Percentiles rank a stretch among this genome's conserved stretches.
phyloP scores from a whole-genome alignment of 2,113 vertebrate species.

The Scomber colias region DNA sequence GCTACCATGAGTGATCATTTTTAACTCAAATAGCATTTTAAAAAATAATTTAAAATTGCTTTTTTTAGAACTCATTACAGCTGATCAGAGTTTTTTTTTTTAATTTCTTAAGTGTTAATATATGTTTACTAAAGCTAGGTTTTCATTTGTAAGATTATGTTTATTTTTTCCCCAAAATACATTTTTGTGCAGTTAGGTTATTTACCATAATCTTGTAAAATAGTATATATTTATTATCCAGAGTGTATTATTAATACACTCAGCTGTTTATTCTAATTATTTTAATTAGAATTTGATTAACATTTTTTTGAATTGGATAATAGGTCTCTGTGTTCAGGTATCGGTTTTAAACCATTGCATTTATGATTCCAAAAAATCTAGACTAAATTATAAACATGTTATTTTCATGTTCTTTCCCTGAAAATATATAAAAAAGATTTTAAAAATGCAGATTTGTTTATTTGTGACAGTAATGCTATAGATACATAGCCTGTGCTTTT shows the following conservation, averaged over 20 bases:
- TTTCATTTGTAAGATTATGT: not conserved
- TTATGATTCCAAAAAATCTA: not conserved
- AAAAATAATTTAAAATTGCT: constrained; percentile 41
- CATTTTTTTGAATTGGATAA: not conserved
- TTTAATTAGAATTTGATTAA: not conserved
- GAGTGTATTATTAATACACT: not conserved
- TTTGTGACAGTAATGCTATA: not conserved
- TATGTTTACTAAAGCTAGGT: not conserved
- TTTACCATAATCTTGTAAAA: not conserved
- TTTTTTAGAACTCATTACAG: constrained; percentile 19
- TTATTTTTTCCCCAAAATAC: not conserved
- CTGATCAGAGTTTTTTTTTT: constrained; percentile 15
- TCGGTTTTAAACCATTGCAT: constrained; percentile 3
- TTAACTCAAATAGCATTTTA: constrained; percentile 30
- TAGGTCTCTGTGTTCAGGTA: constrained; percentile 8
- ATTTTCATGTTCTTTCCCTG: constrained; percentile 9
- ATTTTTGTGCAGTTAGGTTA: not conserved
- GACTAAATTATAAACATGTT: constrained; percentile 14
- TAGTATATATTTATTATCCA: not conserved
- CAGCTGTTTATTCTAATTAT: constrained; percentile 23
- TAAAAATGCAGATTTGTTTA: constrained; percentile 11
- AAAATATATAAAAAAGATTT: not conserved
- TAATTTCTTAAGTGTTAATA: constrained; percentile 8
- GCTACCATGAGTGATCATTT: constrained; percentile 32
- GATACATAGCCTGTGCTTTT: constrained; percentile 3